Conservation (phyloP, 1,140 invertebrate genomes). For the Capitella teleta region DNA sequence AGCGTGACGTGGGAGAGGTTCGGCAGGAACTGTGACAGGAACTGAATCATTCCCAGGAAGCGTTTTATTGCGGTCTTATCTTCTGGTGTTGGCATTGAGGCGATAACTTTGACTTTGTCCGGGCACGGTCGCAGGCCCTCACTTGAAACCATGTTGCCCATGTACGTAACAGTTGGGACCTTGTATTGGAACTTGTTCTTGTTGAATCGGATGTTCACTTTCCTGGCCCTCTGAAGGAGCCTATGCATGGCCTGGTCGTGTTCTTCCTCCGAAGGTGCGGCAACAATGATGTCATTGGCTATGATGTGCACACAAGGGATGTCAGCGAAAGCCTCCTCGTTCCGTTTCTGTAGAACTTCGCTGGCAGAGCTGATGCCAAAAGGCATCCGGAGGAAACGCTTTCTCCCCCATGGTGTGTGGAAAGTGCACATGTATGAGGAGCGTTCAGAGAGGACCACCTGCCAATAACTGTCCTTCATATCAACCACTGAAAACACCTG, state of each 20-base stretch:
- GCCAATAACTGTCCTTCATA: conserved; percentile 16
- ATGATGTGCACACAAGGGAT: conserved; percentile 14
- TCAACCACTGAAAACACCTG: conserved; percentile 18
- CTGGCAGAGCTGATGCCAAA: conserved; percentile 13
- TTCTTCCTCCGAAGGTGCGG: conserved; percentile 15
- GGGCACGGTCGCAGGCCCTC: conserved; percentile 5
- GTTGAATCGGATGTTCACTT: conserved; percentile 21
- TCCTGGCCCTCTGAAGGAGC: conserved; percentile 20
- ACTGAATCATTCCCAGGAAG: conserved; percentile 2
- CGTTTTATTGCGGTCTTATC: neutral
- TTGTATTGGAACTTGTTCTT: conserved; percentile 4
- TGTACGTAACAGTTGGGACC: neutral
- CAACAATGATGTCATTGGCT: conserved; percentile 16
- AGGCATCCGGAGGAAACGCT: conserved; percentile 14
- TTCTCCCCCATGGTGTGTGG: conserved; percentile 16
- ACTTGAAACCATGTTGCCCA: conserved; percentile 2
- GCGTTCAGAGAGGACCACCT: conserved; percentile 16
- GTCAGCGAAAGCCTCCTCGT: conserved; percentile 14
- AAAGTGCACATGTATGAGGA: conserved; percentile 17
- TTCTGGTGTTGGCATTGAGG: conserved; percentile 1
- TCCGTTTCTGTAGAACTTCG: conserved; percentile 30
- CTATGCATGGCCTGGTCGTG: conserved; percentile 12
- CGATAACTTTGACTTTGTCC: conserved; percentile 3
- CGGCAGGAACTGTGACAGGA: conserved; percentile 2
- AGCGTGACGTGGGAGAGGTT: neutral